Percentiles rank a stretch among this genome's conserved stretches.
These are phyloP conservation scores for Gonioctena quinquepunctata DNA, from an alignment of 1,140 invertebrate genomes.

Conservation along the genomic window DNA sequence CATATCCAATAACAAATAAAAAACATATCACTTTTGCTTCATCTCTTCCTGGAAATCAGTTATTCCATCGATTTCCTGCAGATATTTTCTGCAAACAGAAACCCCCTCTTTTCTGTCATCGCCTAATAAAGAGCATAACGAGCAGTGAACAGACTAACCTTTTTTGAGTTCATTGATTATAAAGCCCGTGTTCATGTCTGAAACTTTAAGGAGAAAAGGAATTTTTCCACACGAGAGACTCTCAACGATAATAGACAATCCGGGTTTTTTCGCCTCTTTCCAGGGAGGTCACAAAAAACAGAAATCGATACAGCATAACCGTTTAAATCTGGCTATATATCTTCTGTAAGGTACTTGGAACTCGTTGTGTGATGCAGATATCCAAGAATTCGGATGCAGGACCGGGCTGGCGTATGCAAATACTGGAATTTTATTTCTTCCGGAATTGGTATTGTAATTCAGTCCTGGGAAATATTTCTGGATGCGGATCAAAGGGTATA, in stretches of 20 bases:
- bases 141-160: not conserved
- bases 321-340: not conserved
- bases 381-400: not conserved
- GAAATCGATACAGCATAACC: not conserved
- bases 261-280: not conserved
- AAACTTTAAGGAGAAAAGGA: not conserved
- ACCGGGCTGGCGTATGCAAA: too few species aligned
- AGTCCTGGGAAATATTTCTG: too few species aligned
- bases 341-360: not conserved
- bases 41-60: not conserved
- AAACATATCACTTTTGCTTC: not conserved
- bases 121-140: not conserved
- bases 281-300: not conserved
- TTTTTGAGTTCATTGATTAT: not conserved
- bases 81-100: not conserved
- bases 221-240: not conserved
- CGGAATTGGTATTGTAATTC: too few species aligned
- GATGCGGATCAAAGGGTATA: too few species aligned
- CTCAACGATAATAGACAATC: not conserved
- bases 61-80: not conserved
- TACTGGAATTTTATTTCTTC: too few species aligned
- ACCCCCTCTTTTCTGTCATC: not conserved
- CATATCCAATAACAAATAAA: not conserved
- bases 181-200: not conserved
- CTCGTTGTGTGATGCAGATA: not conserved